Evolutionary conservation across 1,140 invertebrate species (phyloP).

Genomic region (Bemisia tabaci): DNA sequence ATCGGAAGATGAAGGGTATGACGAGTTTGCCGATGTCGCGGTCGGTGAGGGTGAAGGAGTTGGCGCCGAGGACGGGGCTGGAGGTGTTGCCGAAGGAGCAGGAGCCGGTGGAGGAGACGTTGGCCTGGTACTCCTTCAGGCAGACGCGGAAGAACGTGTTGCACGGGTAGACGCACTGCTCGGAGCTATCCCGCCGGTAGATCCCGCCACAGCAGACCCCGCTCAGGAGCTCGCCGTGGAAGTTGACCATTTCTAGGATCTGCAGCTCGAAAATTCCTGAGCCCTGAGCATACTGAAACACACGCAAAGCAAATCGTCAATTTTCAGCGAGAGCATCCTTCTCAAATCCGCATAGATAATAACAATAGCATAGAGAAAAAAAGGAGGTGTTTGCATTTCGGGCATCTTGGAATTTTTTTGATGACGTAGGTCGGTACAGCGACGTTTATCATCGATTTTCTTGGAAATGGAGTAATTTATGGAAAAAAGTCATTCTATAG

Average conservation of each 20-base stretch:
- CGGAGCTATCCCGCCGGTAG: conserved; percentile 25
- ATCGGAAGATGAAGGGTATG: conserved; percentile 74
- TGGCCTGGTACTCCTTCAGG: conserved; percentile 83
- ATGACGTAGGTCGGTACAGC: no score
- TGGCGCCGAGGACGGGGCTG: conserved; percentile 67
- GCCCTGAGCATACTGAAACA: conserved; percentile 47
- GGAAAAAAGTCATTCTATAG: no score
- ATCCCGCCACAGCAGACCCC: conserved; percentile 65
- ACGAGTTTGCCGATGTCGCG: conserved; percentile 49
- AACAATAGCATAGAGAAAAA: no score
- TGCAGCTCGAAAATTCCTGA: conserved; percentile 84
- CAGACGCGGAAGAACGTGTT: conserved; percentile 74
- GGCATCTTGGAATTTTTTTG: no score
- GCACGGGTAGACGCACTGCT: conserved; percentile 45
- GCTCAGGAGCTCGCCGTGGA: conserved; percentile 58
- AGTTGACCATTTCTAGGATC: conserved; percentile 77
- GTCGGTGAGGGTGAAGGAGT: conserved; percentile 72
- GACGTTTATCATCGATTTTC: no score
- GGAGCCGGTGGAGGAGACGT: conserved; percentile 59
- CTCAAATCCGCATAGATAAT: no score
- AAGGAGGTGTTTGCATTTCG: no score
- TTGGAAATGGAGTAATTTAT: no score
- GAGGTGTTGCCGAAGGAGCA: conserved; percentile 82
- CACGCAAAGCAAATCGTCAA: conserved; percentile 19
- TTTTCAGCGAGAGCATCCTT: no score